phyloP scores from a whole-genome alignment of 1,140 invertebrate genomes.

The Drosophila simulans region DNA sequence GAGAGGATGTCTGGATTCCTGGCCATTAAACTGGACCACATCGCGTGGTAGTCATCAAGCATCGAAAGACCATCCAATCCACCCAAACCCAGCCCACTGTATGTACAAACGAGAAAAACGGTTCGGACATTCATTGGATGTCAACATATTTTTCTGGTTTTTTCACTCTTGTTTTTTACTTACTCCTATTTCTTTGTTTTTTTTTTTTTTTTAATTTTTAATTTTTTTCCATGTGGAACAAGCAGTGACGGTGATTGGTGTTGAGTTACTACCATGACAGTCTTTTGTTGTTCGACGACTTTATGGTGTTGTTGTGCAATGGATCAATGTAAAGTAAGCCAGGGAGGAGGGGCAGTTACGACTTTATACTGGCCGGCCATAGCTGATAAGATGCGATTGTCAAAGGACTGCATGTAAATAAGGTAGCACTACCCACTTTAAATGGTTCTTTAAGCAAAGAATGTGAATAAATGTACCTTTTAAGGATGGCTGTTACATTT shows the following conservation, averaged over 20 bases:
- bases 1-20: constrained; percentile 40
- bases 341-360: background rate
- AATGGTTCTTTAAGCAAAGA: background rate
- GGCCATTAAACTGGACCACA: constrained; percentile 41
- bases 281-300: constrained; percentile 45
- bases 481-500: background rate
- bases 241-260: constrained; percentile 48
- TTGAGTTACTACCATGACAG: constrained; percentile 72
- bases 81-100: constrained; percentile 21
- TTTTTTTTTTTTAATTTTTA: constrained; percentile 5
- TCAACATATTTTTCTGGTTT: constrained; percentile 69
- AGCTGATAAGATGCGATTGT: constrained; percentile 10
- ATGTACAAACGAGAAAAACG: constrained; percentile 34
- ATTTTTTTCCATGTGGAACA: constrained; percentile 39
- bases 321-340: constrained; percentile 29
- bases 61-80: constrained; percentile 12
- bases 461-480: background rate
- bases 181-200: constrained; percentile 35
- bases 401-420: background rate
- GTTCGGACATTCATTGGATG: constrained; percentile 72
- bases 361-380: constrained; percentile 10
- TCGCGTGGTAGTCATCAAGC: constrained; percentile 7
- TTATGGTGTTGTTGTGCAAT: constrained; percentile 33
- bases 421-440: background rate
- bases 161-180: constrained; percentile 26